A percentile compares a stretch with the other conserved stretches of the same genome.
These are phyloP conservation scores for Cantharis nigra DNA, from an alignment of 2,888 invertebrate species.

Conservation along the genomic window DNA sequence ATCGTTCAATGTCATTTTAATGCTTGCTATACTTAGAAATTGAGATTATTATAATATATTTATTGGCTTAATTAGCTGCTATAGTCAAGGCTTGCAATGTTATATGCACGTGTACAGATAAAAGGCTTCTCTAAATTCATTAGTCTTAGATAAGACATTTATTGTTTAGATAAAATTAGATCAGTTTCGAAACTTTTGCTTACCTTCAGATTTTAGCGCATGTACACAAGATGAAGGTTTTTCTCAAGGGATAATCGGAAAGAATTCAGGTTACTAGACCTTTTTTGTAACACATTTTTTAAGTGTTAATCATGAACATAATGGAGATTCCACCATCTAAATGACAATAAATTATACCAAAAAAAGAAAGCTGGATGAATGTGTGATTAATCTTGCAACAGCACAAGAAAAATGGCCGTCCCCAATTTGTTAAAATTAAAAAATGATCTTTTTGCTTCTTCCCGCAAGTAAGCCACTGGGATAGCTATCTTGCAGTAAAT, in stretches of 20 bases:
- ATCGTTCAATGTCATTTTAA: conserved; percentile 15
- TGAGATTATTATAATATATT: not conserved
- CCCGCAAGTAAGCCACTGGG: too few relatives aligned
- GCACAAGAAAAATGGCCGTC: too few relatives aligned
- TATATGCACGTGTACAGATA: not conserved
- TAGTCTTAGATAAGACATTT: not conserved
- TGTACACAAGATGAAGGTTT: not conserved
- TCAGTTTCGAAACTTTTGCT: not conserved
- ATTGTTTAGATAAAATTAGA: not conserved
- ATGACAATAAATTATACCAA: too few relatives aligned
- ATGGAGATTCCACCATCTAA: too few relatives aligned
- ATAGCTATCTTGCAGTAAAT: too few relatives aligned
- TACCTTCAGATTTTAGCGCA: not conserved
- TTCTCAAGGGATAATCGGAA: not conserved
- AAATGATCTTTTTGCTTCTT: too few relatives aligned
- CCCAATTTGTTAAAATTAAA: too few relatives aligned
- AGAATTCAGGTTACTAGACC: not conserved
- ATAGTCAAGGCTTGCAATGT: not conserved
- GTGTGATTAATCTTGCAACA: too few relatives aligned
- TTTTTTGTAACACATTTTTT: not conserved
- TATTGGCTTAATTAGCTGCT: not conserved
- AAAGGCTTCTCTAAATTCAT: not conserved
- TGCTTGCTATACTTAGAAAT: conserved; percentile 7
- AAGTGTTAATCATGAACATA: not conserved
- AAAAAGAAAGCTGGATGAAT: too few relatives aligned